These are phyloP conservation scores for Gopherus evgoodei DNA, from an alignment of 2,113 vertebrate genomes.

Conservation along the genomic window DNA sequence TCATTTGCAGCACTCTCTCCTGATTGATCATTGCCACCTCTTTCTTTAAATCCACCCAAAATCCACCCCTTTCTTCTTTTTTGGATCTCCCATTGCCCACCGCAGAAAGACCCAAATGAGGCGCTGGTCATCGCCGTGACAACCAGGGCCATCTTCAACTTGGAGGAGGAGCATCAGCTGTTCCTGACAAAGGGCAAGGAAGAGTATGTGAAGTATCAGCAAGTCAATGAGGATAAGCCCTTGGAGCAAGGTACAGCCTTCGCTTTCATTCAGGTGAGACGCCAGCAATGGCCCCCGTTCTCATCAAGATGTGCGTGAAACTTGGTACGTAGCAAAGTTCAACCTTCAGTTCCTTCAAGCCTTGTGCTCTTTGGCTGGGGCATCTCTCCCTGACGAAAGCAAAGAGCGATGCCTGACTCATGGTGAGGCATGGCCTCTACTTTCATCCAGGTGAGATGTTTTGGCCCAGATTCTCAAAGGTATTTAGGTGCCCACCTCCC, in stretches of 20 bases:
- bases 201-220: conserved; percentile 54
- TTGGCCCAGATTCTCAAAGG: background rate
- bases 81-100: background rate
- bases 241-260: conserved; percentile 72
- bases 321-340: background rate
- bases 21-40: background rate
- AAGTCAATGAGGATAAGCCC: conserved; percentile 53
- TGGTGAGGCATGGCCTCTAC: background rate
- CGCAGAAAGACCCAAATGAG: conserved; percentile 76
- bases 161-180: conserved; percentile 67
- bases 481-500: no score
- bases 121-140: conserved; percentile 82
- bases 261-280: conserved; percentile 75
- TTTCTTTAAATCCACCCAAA: background rate
- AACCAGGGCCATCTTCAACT: conserved; percentile 75
- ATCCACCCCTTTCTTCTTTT: background rate
- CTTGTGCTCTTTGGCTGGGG: background rate
- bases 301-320: fast-evolving
- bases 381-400: background rate
- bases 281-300: fast-evolving
- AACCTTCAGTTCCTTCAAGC: background rate
- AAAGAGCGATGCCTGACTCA: background rate
- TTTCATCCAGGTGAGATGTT: background rate
- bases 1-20: background rate
- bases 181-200: conserved; percentile 71